Conservation (phyloP, 2,113 vertebrate species). For the Heterotilapia buettikoferi region DNA sequence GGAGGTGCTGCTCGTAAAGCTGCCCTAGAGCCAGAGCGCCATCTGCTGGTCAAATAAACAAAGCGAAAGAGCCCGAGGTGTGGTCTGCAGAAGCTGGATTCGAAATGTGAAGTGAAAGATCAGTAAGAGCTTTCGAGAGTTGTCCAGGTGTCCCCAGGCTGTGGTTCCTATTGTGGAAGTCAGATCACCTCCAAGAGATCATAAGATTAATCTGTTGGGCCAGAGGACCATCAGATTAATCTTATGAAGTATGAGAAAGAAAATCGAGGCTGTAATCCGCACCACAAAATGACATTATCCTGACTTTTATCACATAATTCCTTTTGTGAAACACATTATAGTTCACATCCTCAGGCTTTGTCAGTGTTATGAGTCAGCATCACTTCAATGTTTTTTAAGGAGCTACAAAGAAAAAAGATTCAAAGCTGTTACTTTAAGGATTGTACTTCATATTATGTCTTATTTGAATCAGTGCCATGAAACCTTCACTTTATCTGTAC, state of each 20-base stretch:
- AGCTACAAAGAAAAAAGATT: not conserved
- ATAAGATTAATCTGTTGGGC: not conserved
- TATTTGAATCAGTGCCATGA: not conserved
- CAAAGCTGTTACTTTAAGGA: not conserved
- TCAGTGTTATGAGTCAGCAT: not conserved
- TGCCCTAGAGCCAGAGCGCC: constrained; percentile 8
- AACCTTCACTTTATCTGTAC: not conserved
- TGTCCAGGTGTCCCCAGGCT: not conserved
- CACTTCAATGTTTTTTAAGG: not conserved
- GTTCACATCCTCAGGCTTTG: not conserved
- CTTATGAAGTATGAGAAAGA: not conserved
- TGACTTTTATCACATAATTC: not conserved
- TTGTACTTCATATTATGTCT: not conserved
- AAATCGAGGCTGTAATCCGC: not conserved
- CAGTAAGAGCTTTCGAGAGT: not conserved
- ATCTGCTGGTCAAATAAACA: constrained; percentile 7
- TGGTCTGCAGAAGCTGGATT: not conserved
- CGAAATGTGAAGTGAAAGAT: not conserved
- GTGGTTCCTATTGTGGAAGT: not conserved
- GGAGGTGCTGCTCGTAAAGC: not conserved
- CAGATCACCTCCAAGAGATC: not conserved
- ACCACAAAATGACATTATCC: not conserved
- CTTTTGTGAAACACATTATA: not conserved
- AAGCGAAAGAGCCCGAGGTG: not conserved
- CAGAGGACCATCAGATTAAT: not conserved